These are phyloP conservation scores for Tetranychus truncatus DNA, from an alignment of 2,888 invertebrate species.

Conservation along the genomic window DNA sequence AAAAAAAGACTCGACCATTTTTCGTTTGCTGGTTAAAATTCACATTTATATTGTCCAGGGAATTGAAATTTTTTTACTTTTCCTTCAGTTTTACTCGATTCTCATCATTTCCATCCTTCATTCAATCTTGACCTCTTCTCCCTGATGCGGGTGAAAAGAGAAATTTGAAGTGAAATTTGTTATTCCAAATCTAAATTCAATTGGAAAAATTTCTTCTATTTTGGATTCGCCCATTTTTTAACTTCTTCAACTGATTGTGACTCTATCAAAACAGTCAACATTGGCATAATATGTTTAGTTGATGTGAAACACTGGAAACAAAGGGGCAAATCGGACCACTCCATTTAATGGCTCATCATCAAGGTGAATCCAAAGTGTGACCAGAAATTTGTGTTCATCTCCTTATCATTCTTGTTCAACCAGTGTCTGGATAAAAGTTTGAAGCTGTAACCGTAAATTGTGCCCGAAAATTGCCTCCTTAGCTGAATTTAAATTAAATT, in stretches of 20 bases:
- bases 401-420: no score
- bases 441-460: no score
- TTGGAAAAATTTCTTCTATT: background rate
- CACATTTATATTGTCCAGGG: background rate
- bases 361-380: no score
- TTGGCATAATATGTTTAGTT: no score
- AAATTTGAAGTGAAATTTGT: background rate
- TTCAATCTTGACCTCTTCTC: background rate
- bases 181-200: background rate
- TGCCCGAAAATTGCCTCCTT: no score
- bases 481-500: no score
- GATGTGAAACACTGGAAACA: no score
- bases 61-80: background rate
- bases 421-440: no score
- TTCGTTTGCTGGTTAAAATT: background rate
- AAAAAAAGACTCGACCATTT: background rate
- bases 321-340: no score
- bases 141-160: background rate
- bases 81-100: background rate
- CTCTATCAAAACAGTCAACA: background rate
- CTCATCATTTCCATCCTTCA: background rate
- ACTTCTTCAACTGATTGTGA: background rate
- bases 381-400: no score
- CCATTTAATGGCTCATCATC: no score
- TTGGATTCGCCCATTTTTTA: background rate